These are phyloP conservation scores for Actinernus sp. DNA, from an alignment of 92 coral and sea anemone species.

Conservation along the genomic window DNA sequence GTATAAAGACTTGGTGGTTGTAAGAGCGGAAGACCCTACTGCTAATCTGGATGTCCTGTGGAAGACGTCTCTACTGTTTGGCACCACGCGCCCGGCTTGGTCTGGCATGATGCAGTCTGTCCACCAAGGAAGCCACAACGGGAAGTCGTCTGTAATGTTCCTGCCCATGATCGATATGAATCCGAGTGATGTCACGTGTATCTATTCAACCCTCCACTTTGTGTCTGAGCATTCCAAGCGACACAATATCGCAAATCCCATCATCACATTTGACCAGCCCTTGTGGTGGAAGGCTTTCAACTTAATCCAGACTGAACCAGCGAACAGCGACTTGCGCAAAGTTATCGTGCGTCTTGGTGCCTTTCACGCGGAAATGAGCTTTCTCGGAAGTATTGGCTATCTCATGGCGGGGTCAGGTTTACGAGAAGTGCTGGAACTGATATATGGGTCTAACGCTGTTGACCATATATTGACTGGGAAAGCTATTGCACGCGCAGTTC, in stretches of 20 bases:
- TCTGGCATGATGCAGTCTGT: conserved; percentile 52
- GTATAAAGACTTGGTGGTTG: conserved; percentile 21
- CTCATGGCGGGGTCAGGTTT: conserved; percentile 55
- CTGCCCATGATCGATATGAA: conserved; percentile 64
- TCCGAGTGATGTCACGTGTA: conserved; percentile 37
- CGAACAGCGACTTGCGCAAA: conserved; percentile 18
- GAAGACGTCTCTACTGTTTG: conserved; percentile 53
- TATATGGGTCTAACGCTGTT: conserved; percentile 18
- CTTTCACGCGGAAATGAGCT: conserved; percentile 23
- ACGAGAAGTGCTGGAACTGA: conserved; percentile 26
- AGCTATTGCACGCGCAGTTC: too few relatives aligned
- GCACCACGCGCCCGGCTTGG: conserved; percentile 39
- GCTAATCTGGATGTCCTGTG: too few relatives aligned
- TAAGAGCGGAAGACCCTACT: conserved; percentile 33
- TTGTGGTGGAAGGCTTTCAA: conserved; percentile 46
- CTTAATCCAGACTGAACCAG: conserved; percentile 34
- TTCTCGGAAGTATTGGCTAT: conserved; percentile 29
- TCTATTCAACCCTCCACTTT: too few relatives aligned
- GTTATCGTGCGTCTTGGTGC: conserved; percentile 26
- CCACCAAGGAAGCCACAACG: conserved; percentile 23
- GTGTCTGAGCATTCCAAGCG: too few relatives aligned
- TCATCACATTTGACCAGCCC: too few relatives aligned
- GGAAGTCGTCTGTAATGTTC: conserved; percentile 37
- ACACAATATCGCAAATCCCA: too few relatives aligned
- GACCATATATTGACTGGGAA: too few relatives aligned